Evolutionary conservation across 2,113 vertebrate genomes (phyloP).

Genomic region (Etheostoma spectabile): DNA sequence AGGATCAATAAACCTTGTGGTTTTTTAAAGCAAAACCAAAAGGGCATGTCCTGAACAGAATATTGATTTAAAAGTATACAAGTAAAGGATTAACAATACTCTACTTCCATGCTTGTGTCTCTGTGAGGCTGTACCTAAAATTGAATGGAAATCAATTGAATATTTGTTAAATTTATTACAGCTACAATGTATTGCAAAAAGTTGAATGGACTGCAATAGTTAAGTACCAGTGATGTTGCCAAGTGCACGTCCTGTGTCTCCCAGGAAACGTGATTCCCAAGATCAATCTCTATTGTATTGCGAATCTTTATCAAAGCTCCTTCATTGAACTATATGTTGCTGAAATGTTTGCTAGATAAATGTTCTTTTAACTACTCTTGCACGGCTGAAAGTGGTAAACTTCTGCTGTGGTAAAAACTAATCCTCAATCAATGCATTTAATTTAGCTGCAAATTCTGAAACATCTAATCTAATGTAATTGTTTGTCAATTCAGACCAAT

Average conservation of each 20-base stretch:
- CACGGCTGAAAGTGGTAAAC: not conserved
- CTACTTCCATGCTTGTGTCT: not conserved
- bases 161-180: not conserved
- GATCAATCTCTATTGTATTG: no score
- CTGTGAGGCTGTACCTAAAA: not conserved
- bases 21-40: not conserved
- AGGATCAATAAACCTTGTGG: not conserved
- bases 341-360: not conserved
- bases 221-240: no score
- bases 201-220: not conserved
- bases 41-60: not conserved
- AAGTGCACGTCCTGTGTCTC: no score
- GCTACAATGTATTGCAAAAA: not conserved
- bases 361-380: not conserved
- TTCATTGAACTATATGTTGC: not conserved
- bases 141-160: not conserved
- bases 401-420: slow-evolving; percentile 8
- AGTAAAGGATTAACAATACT: not conserved
- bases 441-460: slow-evolving; percentile 39
- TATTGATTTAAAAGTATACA: not conserved
- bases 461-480: slow-evolving; percentile 33
- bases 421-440: slow-evolving; percentile 21
- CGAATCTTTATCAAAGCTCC: not conserved
- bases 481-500: slow-evolving; percentile 44
- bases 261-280: no score